Conservation (phyloP, 1,140 invertebrate species). For the Chymomyza costata region DNA sequence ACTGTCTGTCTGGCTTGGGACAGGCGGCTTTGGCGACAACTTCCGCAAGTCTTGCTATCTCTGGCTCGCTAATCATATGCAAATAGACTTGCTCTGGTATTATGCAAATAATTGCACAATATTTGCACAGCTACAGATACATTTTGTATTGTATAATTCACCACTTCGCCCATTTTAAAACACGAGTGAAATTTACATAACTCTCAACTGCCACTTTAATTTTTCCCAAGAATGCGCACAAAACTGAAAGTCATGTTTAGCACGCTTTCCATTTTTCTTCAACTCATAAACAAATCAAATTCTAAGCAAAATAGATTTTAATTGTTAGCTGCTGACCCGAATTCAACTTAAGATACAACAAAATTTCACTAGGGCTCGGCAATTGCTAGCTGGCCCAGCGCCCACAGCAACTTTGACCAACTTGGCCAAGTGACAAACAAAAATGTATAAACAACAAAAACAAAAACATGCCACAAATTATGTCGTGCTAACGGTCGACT, state of each 20-base stretch:
- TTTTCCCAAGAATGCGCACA: constrained; percentile 23
- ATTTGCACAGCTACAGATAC: constrained; percentile 12
- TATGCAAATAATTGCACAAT: constrained; percentile 31
- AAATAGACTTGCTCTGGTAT: constrained; percentile 40
- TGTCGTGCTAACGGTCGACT: constrained; percentile 52
- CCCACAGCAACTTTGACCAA: too few relatives aligned
- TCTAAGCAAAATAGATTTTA: constrained; percentile 3
- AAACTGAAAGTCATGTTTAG: constrained; percentile 45
- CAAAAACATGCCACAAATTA: constrained; percentile 43
- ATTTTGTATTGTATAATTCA: too few relatives aligned
- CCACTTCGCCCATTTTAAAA: too few relatives aligned
- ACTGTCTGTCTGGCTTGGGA: constrained; percentile 8
- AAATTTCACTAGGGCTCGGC: too few relatives aligned
- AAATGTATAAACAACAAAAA: too few relatives aligned
- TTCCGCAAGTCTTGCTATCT: background rate
- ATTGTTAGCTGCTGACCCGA: too few relatives aligned
- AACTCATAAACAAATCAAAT: constrained; percentile 32
- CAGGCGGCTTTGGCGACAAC: background rate
- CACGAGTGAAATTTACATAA: constrained; percentile 29
- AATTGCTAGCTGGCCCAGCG: too few relatives aligned
- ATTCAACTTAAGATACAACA: too few relatives aligned
- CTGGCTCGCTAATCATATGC: constrained; percentile 43
- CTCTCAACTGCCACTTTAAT: constrained; percentile 2
- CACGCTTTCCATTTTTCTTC: constrained; percentile 50
- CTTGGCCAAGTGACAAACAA: constrained; percentile 15